Base-by-base conservation (phyloP, 2,888 invertebrate genomes). In the Druceiella hillmani region DNA sequence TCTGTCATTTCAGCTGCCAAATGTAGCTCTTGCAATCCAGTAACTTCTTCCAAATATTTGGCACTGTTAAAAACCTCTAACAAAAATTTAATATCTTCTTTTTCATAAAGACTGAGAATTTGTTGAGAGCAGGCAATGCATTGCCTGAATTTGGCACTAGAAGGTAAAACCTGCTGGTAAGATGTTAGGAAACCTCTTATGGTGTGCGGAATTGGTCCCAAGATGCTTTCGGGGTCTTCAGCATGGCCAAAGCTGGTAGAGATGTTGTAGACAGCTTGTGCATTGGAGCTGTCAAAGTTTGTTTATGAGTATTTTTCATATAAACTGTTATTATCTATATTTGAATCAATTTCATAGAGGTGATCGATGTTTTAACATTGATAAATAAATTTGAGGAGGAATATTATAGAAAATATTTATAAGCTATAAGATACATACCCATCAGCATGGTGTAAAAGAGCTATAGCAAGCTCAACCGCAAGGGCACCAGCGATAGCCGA, bases 191-290 rank as follows among this genome's bases (percentile, higher is more conserved):
- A 94, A 1, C 97, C 97, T 22, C 99, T 75, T 47, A 99, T 87
- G 3, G 94, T 88, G 59, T 98, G 97, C 0, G 97, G 95, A 16
- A 95, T 68, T 1, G 87, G 72, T 1, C 97, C 95, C 0, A 97
- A 66, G 2, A 84, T 66, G 1, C 83, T 80, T 51, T 79, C 72
- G 1, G 73, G 59, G 14, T 59, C 54, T 2, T 56, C 38, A 4
- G 59, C 57, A 3, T 62, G 62, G 1, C 55, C 50, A 11, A 56
- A 56, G 17, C 56, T 58, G 9, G 59, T 56, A 24, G 56, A 59
- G 26, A 74, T 56, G 46, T 70, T 74, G 51, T 75, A 81, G 22
- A 75, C 74, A 1, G 87, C 85, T 15, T 83, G 79, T 0, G 87
- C 85, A 43, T 74, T 55, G 7, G 74, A 71, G 41, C 81, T 81